phyloP scores from a whole-genome alignment of 2,797 vertebrate genomes.

The Acropternis orthonyx region DNA sequence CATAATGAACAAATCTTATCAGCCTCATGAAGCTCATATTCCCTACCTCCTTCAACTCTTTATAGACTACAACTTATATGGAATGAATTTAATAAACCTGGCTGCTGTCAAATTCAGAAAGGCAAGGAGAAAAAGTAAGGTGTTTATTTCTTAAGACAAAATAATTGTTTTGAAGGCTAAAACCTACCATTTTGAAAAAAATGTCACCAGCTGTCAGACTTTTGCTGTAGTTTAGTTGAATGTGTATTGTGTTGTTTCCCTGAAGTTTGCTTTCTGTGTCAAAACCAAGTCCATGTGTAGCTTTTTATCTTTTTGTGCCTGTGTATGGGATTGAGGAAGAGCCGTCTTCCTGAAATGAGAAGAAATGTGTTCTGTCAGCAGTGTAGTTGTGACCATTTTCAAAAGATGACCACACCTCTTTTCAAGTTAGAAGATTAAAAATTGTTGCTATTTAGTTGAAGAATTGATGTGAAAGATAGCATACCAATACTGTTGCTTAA shows the following conservation, averaged over 20 bases:
- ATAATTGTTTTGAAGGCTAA: neutral
- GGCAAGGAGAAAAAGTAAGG: conserved; percentile 83
- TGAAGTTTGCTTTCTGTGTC: neutral
- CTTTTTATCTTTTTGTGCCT: neutral
- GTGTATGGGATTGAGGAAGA: neutral
- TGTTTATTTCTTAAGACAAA: conserved; percentile 44
- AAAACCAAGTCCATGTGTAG: neutral
- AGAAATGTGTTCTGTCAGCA: neutral
- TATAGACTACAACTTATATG: conserved; percentile 98
- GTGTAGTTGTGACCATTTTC: neutral
- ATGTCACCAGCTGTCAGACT: neutral
- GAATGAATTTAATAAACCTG: conserved; percentile 96
- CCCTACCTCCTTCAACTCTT: conserved; percentile 98
- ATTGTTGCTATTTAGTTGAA: neutral
- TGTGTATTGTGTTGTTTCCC: neutral
- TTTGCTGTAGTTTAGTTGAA: neutral
- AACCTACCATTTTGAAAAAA: neutral
- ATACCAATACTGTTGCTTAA: neutral
- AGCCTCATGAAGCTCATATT: conserved; percentile 97
- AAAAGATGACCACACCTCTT: neutral
- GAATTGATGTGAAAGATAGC: neutral
- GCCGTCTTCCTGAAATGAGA: neutral
- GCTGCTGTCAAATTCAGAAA: conserved; percentile 93
- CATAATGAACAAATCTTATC: conserved; percentile 96
- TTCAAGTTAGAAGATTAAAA: neutral